Percentiles rank a stretch among this genome's conserved stretches.
These are phyloP conservation scores for Xyrichtys novacula DNA, from an alignment of 2,797 vertebrate genomes.

Conservation along the genomic window DNA sequence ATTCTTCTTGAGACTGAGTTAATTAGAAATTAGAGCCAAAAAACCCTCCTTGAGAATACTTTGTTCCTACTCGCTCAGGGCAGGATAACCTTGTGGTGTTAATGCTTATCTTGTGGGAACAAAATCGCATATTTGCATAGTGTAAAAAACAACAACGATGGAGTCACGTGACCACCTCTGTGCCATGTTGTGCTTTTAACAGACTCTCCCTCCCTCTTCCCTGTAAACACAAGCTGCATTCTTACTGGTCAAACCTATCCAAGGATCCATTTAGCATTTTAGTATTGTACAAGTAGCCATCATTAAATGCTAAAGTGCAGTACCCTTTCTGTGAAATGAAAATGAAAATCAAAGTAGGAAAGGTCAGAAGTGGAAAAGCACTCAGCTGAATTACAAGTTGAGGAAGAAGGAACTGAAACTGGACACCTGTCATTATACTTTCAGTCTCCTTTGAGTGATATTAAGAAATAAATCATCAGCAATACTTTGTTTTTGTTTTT, in stretches of 20 bases:
- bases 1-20: background rate
- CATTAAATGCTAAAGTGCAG: too few relatives aligned
- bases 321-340: too few relatives aligned
- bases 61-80: conserved; percentile 2
- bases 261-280: background rate
- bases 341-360: too few relatives aligned
- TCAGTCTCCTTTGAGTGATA: background rate
- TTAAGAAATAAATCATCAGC: background rate
- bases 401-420: conserved; percentile 12
- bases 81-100: conserved; percentile 33
- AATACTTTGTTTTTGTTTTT: too few relatives aligned
- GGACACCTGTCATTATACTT: background rate
- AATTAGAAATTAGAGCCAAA: conserved; percentile 19
- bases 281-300: too few relatives aligned
- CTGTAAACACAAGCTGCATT: background rate
- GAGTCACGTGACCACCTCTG: conserved; percentile 9
- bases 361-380: too few relatives aligned
- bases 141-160: conserved; percentile 35
- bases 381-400: background rate
- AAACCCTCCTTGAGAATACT: conserved; percentile 6
- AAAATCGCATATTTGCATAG: conserved; percentile 51
- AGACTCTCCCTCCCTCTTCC: background rate
- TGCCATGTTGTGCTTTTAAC: conserved; percentile 14
- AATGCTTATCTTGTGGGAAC: conserved; percentile 47
- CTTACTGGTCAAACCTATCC: background rate